Conservation (phyloP, 2,113 vertebrate species). For the Daubentonia madagascariensis region DNA sequence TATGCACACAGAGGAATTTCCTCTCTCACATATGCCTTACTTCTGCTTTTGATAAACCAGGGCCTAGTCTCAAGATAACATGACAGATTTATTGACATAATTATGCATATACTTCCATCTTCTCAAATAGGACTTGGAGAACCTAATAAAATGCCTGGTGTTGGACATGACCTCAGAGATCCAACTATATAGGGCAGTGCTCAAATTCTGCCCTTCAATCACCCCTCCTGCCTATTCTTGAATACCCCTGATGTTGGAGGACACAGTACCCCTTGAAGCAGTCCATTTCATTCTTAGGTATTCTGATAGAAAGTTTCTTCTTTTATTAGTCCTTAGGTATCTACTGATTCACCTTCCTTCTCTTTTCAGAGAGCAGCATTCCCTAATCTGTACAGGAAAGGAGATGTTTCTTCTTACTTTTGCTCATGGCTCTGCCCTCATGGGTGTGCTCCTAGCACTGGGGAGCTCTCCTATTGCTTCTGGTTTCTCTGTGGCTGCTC, state of each 20-base stretch:
- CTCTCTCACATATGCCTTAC: background rate
- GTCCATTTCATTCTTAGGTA: background rate
- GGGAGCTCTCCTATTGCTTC: background rate
- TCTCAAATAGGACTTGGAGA: background rate
- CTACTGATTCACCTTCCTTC: background rate
- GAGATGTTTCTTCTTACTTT: background rate
- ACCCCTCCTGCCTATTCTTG: background rate
- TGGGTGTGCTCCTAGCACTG: background rate
- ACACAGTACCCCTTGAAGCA: background rate
- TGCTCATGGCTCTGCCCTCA: background rate
- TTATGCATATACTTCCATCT: background rate
- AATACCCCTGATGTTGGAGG: background rate
- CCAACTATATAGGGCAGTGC: background rate
- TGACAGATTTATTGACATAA: background rate
- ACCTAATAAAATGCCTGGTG: background rate
- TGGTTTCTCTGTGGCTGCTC: background rate
- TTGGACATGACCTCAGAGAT: background rate
- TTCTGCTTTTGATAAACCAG: background rate
- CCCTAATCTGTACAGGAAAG: background rate
- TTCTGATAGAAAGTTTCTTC: background rate
- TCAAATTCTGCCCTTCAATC: background rate
- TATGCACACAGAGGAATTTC: background rate
- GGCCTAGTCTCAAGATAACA: background rate
- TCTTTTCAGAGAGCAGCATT: background rate
- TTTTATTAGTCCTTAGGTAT: background rate